Base-by-base conservation (phyloP, 1,140 invertebrate species). In the Rhyacophila brunnea region DNA sequence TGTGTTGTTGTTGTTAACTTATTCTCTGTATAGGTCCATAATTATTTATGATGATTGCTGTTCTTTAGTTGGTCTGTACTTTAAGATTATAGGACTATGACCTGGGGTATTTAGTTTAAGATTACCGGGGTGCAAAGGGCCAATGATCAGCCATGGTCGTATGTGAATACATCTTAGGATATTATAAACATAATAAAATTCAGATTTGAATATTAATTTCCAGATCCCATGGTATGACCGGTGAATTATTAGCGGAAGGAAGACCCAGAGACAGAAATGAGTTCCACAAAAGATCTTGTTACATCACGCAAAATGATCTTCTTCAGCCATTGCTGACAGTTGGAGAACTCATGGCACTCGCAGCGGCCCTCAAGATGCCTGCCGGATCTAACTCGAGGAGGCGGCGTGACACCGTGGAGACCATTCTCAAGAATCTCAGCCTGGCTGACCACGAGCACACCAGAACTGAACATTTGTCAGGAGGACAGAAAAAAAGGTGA, bases 291-390 rank as follows among this genome's bases (percentile, higher is more conserved):
- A 73, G 80, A 28, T 85, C 82, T 20, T 85, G 91, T 68, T 96
- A 96, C 74, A 95, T 96, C 53, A 91, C 93, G 66, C 94, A 97
- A 72, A 90, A 95, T 53, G 94, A 97, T 71, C 82, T 89, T 43
- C 78, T 95, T 5, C 82, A 89, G 62, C 87, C 89, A 0, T 76
- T 93, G 36, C 85, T 97, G 17, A 89, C 87, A 0, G 90, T 95
- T 0, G 77, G 83, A 10, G 94, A 97, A 71, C 81, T 86, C 0
- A 93, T 96, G 88, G 83, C 81, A 65, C 86, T 93, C 58, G 90
- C 92, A 0, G 85, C 89, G 0, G 86, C 89, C 60, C 76, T 96
- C 1, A 96, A 96, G 70, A 64, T 82, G 11, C 77, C 79, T 9
- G 69, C 72, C 35, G 71, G 74, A 73, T 73, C 49, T 74, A 71